Conservation (phyloP, 2,888 invertebrate species). For the Amphiduros pacificus region DNA sequence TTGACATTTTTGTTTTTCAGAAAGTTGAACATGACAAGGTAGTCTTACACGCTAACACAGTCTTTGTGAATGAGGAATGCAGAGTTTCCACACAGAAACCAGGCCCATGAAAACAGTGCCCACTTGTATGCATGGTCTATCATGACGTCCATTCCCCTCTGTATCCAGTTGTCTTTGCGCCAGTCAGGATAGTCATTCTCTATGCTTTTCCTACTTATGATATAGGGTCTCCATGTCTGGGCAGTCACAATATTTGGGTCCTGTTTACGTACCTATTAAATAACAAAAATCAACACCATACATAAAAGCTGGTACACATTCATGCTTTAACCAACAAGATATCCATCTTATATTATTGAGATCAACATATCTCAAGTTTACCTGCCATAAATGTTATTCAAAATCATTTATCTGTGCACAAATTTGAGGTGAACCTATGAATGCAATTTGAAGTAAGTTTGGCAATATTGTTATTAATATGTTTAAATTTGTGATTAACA, state of each 20-base stretch:
- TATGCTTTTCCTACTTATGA: constrained; percentile 21
- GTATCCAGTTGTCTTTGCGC: too few relatives aligned
- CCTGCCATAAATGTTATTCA: too few relatives aligned
- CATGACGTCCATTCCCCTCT: constrained; percentile 61
- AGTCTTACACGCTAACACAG: constrained; percentile 48
- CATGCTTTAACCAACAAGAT: background rate
- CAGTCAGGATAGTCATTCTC: constrained; percentile 42
- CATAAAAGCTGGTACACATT: background rate
- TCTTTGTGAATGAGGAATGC: constrained; percentile 76
- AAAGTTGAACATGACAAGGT: too few relatives aligned
- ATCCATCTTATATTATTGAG: background rate
- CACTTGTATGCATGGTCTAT: constrained; percentile 67
- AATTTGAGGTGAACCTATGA: too few relatives aligned
- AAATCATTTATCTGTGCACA: too few relatives aligned
- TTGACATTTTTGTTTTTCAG: too few relatives aligned
- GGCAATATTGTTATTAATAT: too few relatives aligned
- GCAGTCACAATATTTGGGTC: constrained; percentile 75
- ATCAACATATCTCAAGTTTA: too few relatives aligned
- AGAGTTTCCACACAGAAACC: constrained; percentile 68
- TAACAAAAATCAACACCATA: background rate
- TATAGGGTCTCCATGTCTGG: constrained; percentile 70
- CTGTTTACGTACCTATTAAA: constrained; percentile 48
- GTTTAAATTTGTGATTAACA: too few relatives aligned
- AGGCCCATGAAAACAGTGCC: constrained; percentile 65
- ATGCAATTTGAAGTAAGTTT: too few relatives aligned